Conservation (phyloP, 2,797 vertebrate species). For the Neopelma chrysocephalum region DNA sequence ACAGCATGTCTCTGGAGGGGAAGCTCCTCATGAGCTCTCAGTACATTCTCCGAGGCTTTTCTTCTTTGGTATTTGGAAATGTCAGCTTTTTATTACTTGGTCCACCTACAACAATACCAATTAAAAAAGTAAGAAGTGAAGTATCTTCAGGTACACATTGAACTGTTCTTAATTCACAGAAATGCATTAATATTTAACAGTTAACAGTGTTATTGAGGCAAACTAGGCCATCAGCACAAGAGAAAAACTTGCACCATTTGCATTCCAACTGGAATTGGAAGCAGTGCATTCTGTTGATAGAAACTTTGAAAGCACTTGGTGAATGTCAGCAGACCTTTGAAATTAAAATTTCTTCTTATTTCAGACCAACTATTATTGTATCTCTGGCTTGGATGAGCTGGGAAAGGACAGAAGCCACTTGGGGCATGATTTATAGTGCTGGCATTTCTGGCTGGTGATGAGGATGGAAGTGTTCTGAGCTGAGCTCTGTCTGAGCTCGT, state of each 20-base stretch:
- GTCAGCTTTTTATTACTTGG: slow-evolving; percentile 46
- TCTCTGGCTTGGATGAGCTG: slow-evolving; percentile 37
- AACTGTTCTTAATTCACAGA: slow-evolving; percentile 44
- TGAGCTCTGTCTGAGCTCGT: neutral
- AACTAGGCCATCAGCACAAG: slow-evolving; percentile 43
- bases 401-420: slow-evolving; percentile 48
- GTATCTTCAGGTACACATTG: slow-evolving; percentile 27
- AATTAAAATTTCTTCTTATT: slow-evolving; percentile 64
- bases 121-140: slow-evolving; percentile 11
- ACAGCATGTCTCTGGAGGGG: neutral
- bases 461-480: neutral
- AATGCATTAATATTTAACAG: slow-evolving; percentile 66
- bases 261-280: slow-evolving; percentile 54
- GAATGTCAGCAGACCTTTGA: slow-evolving; percentile 72
- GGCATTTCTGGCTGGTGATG: slow-evolving; percentile 41
- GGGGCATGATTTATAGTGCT: slow-evolving; percentile 26
- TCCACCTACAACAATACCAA: slow-evolving; percentile 45
- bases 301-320: slow-evolving; percentile 62
- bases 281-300: slow-evolving; percentile 41
- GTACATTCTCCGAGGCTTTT: neutral
- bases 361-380: slow-evolving; percentile 33
- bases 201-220: slow-evolving; percentile 38
- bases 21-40: neutral
- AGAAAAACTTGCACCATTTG: slow-evolving; percentile 8
- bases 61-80: slow-evolving; percentile 30